These are phyloP conservation scores for Monomorium pharaonis DNA, from an alignment of 1,140 invertebrate species.

Conservation along the genomic window DNA sequence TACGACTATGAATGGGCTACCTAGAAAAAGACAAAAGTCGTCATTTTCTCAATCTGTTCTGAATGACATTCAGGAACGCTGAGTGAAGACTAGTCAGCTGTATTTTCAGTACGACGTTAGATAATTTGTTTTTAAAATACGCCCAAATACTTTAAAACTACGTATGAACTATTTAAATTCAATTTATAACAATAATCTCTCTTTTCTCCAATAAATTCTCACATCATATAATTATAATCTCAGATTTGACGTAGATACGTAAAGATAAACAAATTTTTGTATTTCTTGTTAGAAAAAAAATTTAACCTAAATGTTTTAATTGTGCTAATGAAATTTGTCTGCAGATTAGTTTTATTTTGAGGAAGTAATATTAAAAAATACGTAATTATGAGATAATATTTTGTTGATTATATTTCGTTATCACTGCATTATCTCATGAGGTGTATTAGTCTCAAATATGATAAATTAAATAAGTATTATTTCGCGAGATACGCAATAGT, in stretches of 20 bases:
- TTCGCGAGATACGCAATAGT: not conserved
- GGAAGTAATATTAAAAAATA: not conserved
- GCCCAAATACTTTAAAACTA: not conserved
- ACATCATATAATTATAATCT: not conserved
- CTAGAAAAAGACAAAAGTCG: slow-evolving; percentile 64
- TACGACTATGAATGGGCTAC: slow-evolving; percentile 50
- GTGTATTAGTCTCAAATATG: not conserved
- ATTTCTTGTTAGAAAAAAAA: not conserved
- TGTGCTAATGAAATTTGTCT: not conserved
- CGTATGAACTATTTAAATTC: slow-evolving; percentile 14
- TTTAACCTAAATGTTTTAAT: not conserved
- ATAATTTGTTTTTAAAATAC: not conserved
- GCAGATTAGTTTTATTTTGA: not conserved
- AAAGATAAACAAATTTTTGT: not conserved
- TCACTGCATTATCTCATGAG: not conserved
- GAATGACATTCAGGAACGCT: slow-evolving; percentile 56
- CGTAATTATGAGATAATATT: not conserved
- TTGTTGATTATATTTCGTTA: not conserved
- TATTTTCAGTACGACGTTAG: slow-evolving; percentile 24
- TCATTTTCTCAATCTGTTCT: slow-evolving; percentile 57
- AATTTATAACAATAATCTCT: not conserved
- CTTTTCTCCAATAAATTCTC: not conserved
- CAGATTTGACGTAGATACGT: not conserved
- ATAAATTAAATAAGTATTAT: slow-evolving; percentile 17
- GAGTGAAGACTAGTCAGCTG: slow-evolving; percentile 15